A percentile compares a stretch with the other conserved stretches of the same genome.
These are phyloP conservation scores for Protobothrops flavoviridis DNA, from an alignment of 2,113 vertebrate genomes.

Conservation along the genomic window DNA sequence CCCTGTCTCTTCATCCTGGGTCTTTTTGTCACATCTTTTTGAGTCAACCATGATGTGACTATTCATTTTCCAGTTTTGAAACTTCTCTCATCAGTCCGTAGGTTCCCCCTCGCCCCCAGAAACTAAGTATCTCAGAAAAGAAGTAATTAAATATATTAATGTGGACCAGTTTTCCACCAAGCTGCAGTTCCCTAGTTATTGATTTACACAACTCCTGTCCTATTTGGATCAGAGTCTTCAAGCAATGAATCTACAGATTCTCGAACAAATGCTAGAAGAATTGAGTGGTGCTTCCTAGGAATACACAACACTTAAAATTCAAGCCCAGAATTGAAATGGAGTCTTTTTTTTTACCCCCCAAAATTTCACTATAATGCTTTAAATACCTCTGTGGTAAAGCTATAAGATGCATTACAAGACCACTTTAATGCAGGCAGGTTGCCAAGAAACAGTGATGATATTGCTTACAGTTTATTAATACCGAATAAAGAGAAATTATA, in stretches of 20 bases:
- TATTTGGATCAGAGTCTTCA: too few species aligned
- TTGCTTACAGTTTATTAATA: constrained; percentile 69
- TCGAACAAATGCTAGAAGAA: not conserved
- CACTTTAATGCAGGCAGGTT: constrained; percentile 61
- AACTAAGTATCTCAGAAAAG: not conserved
- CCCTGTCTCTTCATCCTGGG: not conserved
- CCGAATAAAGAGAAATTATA: constrained; percentile 61
- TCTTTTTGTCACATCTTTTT: not conserved
- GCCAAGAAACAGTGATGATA: constrained; percentile 54
- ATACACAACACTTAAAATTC: constrained; percentile 42
- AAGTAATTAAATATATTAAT: not conserved
- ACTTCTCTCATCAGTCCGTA: not conserved
- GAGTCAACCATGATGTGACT: not conserved
- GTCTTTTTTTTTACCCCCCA: constrained; percentile 44
- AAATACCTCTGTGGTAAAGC: constrained; percentile 52
- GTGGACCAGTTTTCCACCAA: not conserved
- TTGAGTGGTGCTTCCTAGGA: constrained; percentile 34
- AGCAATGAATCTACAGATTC: not conserved
- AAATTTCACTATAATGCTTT: constrained; percentile 50
- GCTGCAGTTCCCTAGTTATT: not conserved
- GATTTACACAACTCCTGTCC: not conserved
- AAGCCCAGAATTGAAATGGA: constrained; percentile 39
- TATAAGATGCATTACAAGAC: constrained; percentile 56
- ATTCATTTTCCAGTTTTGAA: not conserved
- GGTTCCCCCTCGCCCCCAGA: not conserved